Conservation (phyloP, 2,113 vertebrate species). For the Motacilla alba region DNA sequence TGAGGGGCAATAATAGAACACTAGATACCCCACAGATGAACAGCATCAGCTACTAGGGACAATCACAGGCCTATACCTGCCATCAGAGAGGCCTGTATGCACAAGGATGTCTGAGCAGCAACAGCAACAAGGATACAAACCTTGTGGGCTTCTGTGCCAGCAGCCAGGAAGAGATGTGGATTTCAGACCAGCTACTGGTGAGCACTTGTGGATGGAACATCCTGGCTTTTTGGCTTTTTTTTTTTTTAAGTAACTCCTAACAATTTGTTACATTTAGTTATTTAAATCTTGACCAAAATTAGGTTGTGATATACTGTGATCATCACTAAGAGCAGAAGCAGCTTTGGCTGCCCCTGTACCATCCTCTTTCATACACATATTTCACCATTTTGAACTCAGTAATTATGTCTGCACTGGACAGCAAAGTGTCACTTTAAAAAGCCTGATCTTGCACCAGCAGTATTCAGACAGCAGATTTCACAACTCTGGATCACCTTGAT, state of each 20-base stretch:
- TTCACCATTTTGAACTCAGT: neutral
- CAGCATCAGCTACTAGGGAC: neutral
- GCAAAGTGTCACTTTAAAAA: neutral
- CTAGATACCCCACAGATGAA: neutral
- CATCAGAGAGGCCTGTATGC: neutral
- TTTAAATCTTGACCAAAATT: neutral
- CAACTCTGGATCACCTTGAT: neutral
- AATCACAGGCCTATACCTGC: neutral
- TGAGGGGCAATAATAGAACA: neutral
- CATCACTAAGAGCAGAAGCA: neutral
- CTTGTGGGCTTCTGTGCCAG: fast-evolving
- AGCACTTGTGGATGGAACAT: neutral
- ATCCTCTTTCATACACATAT: fast-evolving
- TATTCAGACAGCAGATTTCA: neutral
- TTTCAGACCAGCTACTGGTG: neutral
- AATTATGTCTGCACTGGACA: neutral
- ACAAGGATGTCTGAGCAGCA: neutral
- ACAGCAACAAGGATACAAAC: neutral
- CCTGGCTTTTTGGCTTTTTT: neutral
- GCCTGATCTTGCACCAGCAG: neutral
- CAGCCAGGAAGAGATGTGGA: neutral
- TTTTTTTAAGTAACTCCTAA: neutral
- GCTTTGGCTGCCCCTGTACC: neutral
- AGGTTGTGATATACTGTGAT: neutral
- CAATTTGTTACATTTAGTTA: neutral